phyloP scores from a whole-genome alignment of 30 jellyfish, hydroid and myxozoan genomes.

The Hydractinia symbiolongicarpus region DNA sequence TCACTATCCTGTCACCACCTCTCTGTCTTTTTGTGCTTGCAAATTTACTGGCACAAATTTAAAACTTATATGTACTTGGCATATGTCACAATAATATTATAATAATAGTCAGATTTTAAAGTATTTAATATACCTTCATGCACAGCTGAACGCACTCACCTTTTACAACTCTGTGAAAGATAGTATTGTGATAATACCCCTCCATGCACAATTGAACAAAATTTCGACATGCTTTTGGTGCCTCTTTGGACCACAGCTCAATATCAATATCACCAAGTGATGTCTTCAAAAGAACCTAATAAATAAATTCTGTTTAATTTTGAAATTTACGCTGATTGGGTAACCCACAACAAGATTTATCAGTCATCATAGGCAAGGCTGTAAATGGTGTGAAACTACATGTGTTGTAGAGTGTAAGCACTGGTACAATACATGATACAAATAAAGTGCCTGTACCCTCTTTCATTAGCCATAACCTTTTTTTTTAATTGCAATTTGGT shows the following conservation, averaged over 20 bases:
- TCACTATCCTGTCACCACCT: too few relatives aligned
- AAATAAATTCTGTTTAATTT: not conserved
- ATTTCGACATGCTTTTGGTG: conserved; percentile 99
- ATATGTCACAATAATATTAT: too few relatives aligned
- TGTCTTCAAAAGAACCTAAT: conserved; percentile 84
- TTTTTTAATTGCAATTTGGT: too few relatives aligned
- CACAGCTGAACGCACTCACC: conserved; percentile 33
- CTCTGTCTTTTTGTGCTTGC: too few relatives aligned
- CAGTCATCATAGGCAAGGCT: not conserved
- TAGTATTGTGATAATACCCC: conserved; percentile 74
- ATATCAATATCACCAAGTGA: conserved; percentile 97
- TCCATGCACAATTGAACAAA: conserved; percentile 93
- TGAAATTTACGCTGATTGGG: not conserved
- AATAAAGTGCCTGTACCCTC: too few relatives aligned
- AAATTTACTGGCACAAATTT: too few relatives aligned
- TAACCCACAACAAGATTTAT: not conserved
- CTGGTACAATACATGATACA: not conserved
- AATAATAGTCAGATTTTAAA: too few relatives aligned
- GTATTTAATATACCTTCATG: too few relatives aligned
- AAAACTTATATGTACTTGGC: too few relatives aligned
- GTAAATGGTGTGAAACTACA: not conserved
- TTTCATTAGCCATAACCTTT: too few relatives aligned
- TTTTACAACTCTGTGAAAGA: conserved; percentile 94
- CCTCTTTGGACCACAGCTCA: conserved; percentile 99
- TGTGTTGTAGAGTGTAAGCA: not conserved